Percentiles rank a stretch among this genome's conserved stretches.
phyloP scores from a whole-genome alignment of 1,140 invertebrate species.

The Hyphantria cunea region DNA sequence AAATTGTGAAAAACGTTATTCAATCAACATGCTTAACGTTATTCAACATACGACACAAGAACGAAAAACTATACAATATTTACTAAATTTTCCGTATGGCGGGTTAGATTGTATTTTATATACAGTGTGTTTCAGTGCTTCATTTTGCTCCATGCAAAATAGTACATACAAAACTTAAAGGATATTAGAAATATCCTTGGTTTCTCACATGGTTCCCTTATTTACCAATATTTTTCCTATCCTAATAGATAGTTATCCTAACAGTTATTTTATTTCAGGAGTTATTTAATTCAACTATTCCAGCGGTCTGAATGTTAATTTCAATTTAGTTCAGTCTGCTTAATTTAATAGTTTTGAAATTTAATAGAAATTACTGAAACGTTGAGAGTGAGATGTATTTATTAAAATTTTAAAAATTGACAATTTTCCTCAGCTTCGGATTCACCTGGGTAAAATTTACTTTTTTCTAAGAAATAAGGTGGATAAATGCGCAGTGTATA shows the following conservation, averaged over 20 bases:
- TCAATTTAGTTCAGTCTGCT: constrained; percentile 13
- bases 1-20: constrained; percentile 8
- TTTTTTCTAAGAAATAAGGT: too few relatives aligned
- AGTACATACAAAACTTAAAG: constrained; percentile 81
- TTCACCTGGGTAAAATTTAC: too few relatives aligned
- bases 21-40: constrained; percentile 11
- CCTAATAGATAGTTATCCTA: constrained; percentile 7
- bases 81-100: constrained; percentile 36
- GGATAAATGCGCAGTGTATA: too few relatives aligned
- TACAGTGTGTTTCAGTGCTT: constrained; percentile 24
- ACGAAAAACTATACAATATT: constrained; percentile 1
- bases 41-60: constrained; percentile 9
- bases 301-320: constrained; percentile 14
- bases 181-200: constrained; percentile 65
- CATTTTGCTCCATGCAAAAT: constrained; percentile 83
- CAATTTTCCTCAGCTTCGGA: background rate
- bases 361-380: constrained; percentile 8
- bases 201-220: constrained; percentile 82
- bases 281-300: constrained; percentile 8
- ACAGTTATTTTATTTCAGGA: background rate
- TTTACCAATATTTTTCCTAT: constrained; percentile 7
- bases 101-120: constrained; percentile 9
- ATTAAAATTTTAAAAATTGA: too few relatives aligned
- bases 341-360: constrained; percentile 17
- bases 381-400: too few relatives aligned